These are phyloP conservation scores for Falco biarmicus DNA, from an alignment of 2,797 vertebrate genomes.

Conservation along the genomic window DNA sequence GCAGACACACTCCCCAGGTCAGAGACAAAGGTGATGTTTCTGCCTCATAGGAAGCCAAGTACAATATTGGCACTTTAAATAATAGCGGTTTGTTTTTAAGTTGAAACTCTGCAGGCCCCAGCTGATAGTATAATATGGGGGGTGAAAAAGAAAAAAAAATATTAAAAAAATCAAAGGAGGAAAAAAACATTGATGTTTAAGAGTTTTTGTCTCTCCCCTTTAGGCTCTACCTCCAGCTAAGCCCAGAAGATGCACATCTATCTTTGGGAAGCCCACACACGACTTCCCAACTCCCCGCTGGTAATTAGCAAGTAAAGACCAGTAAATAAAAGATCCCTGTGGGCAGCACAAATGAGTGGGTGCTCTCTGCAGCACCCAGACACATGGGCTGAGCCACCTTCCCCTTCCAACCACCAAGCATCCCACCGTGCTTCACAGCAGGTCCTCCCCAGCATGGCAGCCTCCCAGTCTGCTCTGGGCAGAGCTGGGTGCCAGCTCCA, in stretches of 20 bases:
- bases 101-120: neutral
- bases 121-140: neutral
- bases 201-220: neutral
- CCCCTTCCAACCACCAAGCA: neutral
- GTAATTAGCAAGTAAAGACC: neutral
- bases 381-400: neutral
- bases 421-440: accelerated
- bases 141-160: accelerated
- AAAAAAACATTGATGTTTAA: neutral
- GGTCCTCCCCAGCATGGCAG: neutral
- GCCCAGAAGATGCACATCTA: neutral
- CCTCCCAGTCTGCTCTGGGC: neutral
- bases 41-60: constrained; percentile 41
- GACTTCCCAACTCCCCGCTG: neutral
- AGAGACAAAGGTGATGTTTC: constrained; percentile 44
- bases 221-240: neutral
- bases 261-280: neutral
- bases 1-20: constrained; percentile 52
- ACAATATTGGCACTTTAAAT: constrained; percentile 50
- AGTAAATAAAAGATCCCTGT: neutral
- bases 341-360: neutral
- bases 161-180: neutral
- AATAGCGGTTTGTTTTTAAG: neutral
- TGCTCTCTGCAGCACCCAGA: neutral
- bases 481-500: neutral